These are phyloP conservation scores for Brachionus manjavacas DNA, from an alignment of 1,140 invertebrate species.

Conservation along the genomic window DNA sequence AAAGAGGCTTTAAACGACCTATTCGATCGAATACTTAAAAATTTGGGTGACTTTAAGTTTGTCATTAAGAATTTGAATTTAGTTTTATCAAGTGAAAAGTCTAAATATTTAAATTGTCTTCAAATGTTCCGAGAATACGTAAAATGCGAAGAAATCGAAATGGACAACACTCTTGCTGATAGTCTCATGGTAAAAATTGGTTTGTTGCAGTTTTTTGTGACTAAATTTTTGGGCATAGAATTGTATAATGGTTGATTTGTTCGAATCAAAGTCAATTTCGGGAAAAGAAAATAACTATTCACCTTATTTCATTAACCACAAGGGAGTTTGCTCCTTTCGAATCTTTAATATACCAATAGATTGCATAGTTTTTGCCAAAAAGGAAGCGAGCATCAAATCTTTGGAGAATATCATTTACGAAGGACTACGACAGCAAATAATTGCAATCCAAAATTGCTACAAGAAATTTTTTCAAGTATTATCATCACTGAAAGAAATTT, in stretches of 20 bases:
- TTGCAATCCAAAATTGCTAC: conserved; percentile 24
- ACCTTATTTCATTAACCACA: conserved; percentile 29
- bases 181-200: background rate
- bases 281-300: conserved; percentile 21
- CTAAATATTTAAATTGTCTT: background rate
- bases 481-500: background rate
- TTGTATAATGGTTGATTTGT: background rate
- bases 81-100: background rate
- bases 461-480: conserved; percentile 12
- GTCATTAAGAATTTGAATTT: background rate
- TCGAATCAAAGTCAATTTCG: background rate
- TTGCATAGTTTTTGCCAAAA: background rate
- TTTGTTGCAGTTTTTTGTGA: background rate
- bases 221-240: background rate
- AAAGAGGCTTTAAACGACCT: background rate
- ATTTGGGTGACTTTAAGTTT: background rate
- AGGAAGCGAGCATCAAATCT: background rate
- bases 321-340: background rate
- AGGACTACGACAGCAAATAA: background rate
- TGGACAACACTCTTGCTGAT: background rate
- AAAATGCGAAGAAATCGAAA: background rate
- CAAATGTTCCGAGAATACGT: background rate
- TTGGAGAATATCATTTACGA: background rate
- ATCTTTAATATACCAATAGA: conserved; percentile 31
- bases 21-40: background rate